Percentiles rank a stretch among this genome's conserved stretches.
phyloP scores from a whole-genome alignment of 2,888 invertebrate genomes.

The Hypomecis atomaria region DNA sequence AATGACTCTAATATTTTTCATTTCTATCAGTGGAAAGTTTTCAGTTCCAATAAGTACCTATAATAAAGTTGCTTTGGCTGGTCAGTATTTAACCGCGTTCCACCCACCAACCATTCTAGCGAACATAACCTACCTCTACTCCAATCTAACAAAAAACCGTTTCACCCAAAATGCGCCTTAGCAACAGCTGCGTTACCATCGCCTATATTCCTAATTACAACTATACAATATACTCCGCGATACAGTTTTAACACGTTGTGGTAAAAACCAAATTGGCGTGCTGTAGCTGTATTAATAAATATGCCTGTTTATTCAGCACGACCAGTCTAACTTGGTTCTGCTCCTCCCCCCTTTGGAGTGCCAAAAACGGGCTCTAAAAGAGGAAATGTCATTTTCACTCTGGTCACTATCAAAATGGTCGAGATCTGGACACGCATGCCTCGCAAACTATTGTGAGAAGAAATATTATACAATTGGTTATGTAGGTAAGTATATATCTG shows the following conservation, averaged over 20 bases:
- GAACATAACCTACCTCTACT: constrained; percentile 36
- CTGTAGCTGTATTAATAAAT: constrained; percentile 1
- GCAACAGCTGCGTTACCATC: constrained; percentile 29
- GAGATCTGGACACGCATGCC: constrained; percentile 27
- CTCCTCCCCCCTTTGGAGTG: constrained; percentile 26
- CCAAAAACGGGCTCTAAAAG: constrained; percentile 28
- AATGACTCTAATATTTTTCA: too few relatives aligned
- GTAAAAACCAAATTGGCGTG: constrained; percentile 11
- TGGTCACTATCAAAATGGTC: constrained; percentile 21
- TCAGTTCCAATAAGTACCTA: too few relatives aligned
- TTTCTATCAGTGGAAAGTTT: too few relatives aligned
- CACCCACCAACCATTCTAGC: constrained; percentile 9
- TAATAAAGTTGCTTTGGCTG: too few relatives aligned
- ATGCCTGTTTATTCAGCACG: constrained; percentile 10
- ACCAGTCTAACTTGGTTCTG: constrained; percentile 21
- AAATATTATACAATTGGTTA: constrained; percentile 21
- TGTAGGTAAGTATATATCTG: constrained; percentile 3
- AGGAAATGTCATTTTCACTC: constrained; percentile 22
- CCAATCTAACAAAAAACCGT: constrained; percentile 18
- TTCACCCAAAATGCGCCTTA: constrained; percentile 26
- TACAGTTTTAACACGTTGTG: background rate
- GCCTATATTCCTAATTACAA: constrained; percentile 15
- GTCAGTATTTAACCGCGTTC: background rate
- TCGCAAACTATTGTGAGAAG: constrained; percentile 30
- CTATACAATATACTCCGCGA: constrained; percentile 2